Base-by-base conservation (phyloP, 2,888 invertebrate genomes). In the Ophion costatus region DNA sequence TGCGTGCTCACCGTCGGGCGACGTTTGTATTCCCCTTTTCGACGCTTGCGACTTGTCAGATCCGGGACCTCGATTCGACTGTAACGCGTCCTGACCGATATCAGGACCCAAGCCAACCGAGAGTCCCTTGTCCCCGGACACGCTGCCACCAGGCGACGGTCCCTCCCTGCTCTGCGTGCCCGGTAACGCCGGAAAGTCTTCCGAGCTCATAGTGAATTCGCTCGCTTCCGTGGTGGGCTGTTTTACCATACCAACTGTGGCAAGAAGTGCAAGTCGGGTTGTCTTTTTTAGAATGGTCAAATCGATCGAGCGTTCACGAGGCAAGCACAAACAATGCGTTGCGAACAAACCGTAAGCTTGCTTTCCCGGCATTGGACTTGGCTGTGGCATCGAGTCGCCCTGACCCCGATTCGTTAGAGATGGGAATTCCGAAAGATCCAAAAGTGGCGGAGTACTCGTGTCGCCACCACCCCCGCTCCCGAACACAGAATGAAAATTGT, bases 111-210 rank as follows among this genome's bases (percentile, higher is more conserved):
- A 91, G 86, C 94, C 94, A 78, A 94, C 94, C 71, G 93, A 91
- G 86, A 93, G 90, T 87, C 92, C 94, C 89, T 94, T 94, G 86
- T 94, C 94, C 77, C 94, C 94, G 71, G 94, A 92, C 45, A 94
- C 92, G 86, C 93, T 94, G 85, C 94, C 94, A 91, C 96, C 96
- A 22, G 96, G 96, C 89, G 96, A 96, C 22, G 96, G 95, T 81
- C 96, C 96, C 89, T 96, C 96, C 90, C 96, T 95, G 90, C 95
- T 96, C 90, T 97, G 97, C 89, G 98, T 98, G 91, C 99, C 99
- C 88, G 99, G 99, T 93, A 99, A 95, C 94, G 99, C 99, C 90
- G 99, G 99, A 95, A 99, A 99, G 95, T 99, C 99, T 95, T 99
- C 99, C 91, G 97, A 98, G 92, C 99, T 99, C 97, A 99, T 99